Base-by-base conservation (phyloP, 2,113 vertebrate genomes). In the Colinus virginianus region DNA sequence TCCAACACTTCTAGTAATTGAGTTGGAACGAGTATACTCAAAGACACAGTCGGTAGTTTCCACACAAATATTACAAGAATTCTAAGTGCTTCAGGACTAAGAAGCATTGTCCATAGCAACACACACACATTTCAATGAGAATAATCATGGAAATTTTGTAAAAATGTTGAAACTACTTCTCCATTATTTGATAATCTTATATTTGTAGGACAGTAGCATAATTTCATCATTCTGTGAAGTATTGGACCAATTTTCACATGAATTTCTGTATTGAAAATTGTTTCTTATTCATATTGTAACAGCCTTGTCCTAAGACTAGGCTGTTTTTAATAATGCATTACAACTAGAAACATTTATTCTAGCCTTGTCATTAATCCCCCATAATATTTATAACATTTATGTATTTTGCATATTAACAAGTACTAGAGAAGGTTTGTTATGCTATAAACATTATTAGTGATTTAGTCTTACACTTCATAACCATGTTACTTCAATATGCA, bases 381-480 rank as follows among this genome's bases (percentile, higher is more conserved):
- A 67, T 46, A 96, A 78, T 56, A 96, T 96, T 96, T 94, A 94
- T 94, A 96, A 89, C 78, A 78, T 76, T 96, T 30, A 90, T 96
- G 66, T 75, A 66, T 91, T 96, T 98, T 94, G 91, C 91, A 84
- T 94, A 94, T 97, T 82, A 90, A 45, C 90, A 95, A 88, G 74
- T 66, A 94, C 83, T 42, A 55, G 97, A 97, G 96, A 97, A 97
- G 97, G 8, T 46, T 79, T 72, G 93, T 93, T 93, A 87, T 93
- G 67, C 87, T 90, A 81, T 53, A 90, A 95, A 93, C 67, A 80
- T 91, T 48, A 67, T 79, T 92, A 84, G 36, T 77, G 55, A 95
- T 64, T 81, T 93, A 76, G 48, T 93, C 72, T 83, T 75, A 78
- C 40, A 74, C 28, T 84, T 95, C 68, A 75, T 88, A 91, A 34